These are phyloP conservation scores for Artibeus jamaicensis DNA, from an alignment of 2,797 vertebrate species.

Conservation along the genomic window DNA sequence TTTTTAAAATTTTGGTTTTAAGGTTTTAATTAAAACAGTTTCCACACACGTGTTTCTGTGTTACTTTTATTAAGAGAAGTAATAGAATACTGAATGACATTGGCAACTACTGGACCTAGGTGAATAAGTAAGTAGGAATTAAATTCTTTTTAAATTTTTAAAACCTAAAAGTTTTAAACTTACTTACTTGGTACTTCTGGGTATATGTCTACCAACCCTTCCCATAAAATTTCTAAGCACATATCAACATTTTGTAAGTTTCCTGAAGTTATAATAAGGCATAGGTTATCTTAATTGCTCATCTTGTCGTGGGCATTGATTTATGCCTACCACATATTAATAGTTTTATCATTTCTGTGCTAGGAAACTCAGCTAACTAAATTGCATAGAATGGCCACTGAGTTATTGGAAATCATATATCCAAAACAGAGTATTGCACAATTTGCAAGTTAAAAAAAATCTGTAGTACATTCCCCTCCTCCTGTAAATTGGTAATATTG, in stretches of 20 bases:
- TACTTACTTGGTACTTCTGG: not conserved
- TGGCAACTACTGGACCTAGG: not conserved
- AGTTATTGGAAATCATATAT: not conserved
- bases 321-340: not conserved
- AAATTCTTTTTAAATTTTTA: not conserved
- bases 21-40: constrained; percentile 49
- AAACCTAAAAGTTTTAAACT: not conserved
- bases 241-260: not conserved
- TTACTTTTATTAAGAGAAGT: not conserved
- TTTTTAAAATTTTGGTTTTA: constrained; percentile 16
- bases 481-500: not conserved
- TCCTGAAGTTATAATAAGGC: not conserved
- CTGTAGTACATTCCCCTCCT: not conserved
- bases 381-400: not conserved
- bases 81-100: not conserved
- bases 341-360: not conserved
- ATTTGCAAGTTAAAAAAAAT: not conserved
- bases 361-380: not conserved
- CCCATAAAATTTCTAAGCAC: not conserved
- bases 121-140: not conserved
- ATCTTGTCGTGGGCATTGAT: too few relatives aligned
- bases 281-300: not conserved
- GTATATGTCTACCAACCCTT: not conserved
- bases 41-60: not conserved
- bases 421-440: not conserved